Percentiles rank a stretch among this genome's conserved stretches.
Evolutionary conservation across 2,888 invertebrate species (phyloP).

Genomic region (Lithophane ornitopus): DNA sequence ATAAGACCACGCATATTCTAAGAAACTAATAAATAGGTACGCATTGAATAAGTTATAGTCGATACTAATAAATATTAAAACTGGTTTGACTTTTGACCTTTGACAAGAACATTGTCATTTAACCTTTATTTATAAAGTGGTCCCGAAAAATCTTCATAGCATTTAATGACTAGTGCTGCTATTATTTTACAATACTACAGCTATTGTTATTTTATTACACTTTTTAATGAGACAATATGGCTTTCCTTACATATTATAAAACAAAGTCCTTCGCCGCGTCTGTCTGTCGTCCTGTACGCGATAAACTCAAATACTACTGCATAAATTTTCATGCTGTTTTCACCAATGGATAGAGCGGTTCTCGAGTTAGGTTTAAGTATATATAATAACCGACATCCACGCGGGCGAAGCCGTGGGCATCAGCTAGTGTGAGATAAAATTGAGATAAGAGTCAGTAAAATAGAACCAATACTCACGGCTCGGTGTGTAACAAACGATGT

Average conservation of each 20-base stretch:
- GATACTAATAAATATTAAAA: background rate
- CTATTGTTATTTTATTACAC: background rate
- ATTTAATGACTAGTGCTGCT: background rate
- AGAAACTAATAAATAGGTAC: background rate
- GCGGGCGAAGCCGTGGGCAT: too few relatives aligned
- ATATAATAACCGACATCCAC: too few relatives aligned
- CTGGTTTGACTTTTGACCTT: background rate
- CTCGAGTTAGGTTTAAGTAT: too few relatives aligned
- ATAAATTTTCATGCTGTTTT: too few relatives aligned
- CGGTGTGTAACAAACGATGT: constrained; percentile 88
- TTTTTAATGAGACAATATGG: too few relatives aligned
- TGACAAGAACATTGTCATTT: background rate
- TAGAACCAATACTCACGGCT: constrained; percentile 80
- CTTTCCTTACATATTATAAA: too few relatives aligned
- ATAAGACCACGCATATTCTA: background rate
- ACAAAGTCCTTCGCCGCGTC: too few relatives aligned
- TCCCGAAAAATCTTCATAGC: background rate
- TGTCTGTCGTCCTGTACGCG: too few relatives aligned
- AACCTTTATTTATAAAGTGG: background rate
- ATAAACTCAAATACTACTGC: too few relatives aligned
- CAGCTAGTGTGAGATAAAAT: background rate
- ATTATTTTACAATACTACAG: background rate
- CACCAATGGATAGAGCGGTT: too few relatives aligned
- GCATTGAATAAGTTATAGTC: too few relatives aligned
- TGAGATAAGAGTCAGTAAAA: background rate